These are phyloP conservation scores for Autographa gamma DNA, from an alignment of 2,888 invertebrate genomes.

Conservation along the genomic window DNA sequence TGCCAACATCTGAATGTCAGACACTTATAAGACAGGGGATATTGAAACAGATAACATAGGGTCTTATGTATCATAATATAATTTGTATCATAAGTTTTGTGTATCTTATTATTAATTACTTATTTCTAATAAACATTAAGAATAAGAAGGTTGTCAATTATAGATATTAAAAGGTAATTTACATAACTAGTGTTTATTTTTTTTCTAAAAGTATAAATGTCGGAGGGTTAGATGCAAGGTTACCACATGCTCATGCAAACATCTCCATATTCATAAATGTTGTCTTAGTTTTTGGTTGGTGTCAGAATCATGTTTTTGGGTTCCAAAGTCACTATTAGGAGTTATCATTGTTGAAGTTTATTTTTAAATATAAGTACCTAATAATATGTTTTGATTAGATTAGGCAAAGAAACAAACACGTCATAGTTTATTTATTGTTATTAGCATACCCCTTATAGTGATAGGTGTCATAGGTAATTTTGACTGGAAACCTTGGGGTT, in stretches of 20 bases:
- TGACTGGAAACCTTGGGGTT: neutral
- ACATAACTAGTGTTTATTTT: no score
- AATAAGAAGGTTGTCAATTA: neutral
- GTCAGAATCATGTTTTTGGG: neutral
- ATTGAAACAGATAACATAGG: conserved; percentile 91
- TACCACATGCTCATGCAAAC: no score
- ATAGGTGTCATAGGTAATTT: neutral
- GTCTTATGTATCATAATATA: neutral
- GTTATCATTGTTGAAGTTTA: neutral
- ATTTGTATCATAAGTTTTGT: conserved; percentile 8
- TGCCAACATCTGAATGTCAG: conserved; percentile 96
- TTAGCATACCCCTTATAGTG: neutral
- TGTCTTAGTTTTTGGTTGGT: neutral
- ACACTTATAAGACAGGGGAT: conserved; percentile 96
- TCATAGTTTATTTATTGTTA: neutral
- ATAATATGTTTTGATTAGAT: neutral
- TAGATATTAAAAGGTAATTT: neutral
- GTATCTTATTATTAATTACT: neutral
- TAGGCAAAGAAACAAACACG: neutral
- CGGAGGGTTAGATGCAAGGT: no score
- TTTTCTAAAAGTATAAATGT: no score
- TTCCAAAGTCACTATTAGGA: neutral
- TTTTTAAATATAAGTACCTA: neutral
- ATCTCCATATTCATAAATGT: neutral
- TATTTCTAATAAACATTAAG: conserved; percentile 4